Base-by-base conservation (phyloP, 2,113 vertebrate species). In the Spea bombifrons region DNA sequence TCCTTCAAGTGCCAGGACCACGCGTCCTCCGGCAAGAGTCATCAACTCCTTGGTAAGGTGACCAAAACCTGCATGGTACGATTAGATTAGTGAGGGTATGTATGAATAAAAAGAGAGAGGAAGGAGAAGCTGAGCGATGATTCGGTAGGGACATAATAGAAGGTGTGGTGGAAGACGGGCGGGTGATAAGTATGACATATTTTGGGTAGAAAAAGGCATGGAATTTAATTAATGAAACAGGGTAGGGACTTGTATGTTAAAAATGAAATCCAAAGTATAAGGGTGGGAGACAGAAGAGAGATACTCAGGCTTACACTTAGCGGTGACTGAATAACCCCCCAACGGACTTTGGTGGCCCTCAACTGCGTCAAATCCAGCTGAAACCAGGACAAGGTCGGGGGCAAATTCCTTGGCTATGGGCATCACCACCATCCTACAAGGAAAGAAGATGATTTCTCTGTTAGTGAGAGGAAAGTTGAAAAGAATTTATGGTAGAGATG, bases 31-130 rank as follows among this genome's bases (percentile, higher is more conserved):
- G 0, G 94, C 94, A 87, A 95, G 78, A 66, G 86, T 91, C 94
- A 95, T 95, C 88, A 95, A 86, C 90, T 95, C 93, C 85, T 93
- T 92, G 66, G 94, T 95, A 74, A 95, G 84, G 88, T 94, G 92
- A 57, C 94, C 94, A 0, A 96, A 96, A 86, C 94, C 94, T 96
- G 84, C 47, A 13, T 46, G 49, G 66, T 16, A 13, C 43, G 12
- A 16, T 46, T 0, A 45, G 63, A 47, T 46, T 15, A 7, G 55
- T 4, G 3, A 0, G 17, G 30, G 6, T 83, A 52, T 52, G 50
- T 52, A 7, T 30, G 6, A 52, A 13, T 8, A 9, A 59, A 59
- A 9, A 70, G 75, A 1, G 13, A 71, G 1, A 7, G 63, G 44
- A 5, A 8, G 6, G 47, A 53, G 16, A 12, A 59, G 30, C n/a